Base-by-base conservation (phyloP, 2,797 vertebrate genomes). In the Oreochromis mossambicus region DNA sequence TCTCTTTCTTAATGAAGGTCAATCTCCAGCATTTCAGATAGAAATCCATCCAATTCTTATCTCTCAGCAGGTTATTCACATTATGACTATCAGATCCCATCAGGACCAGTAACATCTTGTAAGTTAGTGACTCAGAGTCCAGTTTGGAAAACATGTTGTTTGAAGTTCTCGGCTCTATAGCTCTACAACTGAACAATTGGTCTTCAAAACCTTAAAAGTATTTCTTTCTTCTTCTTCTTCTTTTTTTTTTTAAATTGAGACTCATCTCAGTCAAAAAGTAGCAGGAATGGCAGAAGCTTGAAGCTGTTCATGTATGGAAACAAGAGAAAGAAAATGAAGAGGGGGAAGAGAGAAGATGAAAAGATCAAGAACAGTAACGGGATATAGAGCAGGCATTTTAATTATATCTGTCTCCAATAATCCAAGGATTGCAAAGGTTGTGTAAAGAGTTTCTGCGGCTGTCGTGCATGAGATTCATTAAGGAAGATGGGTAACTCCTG, bases 1-100 rank as follows among this genome's bases (percentile, higher is more conserved):
- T 77, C 55, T 78, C 82, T 89, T 63, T 78, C 70, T 58, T 32
- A 63, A 56, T 8, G 88, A 81, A 89, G 87, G 66, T 41, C 5
- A 80, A 78, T 26, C 41, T 29, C 50, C 36, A 51, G 73, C 51
- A 58, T 46, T 55, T 75, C 0, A 68, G 79, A 63, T 34, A 50
- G 38, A 56, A 73, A 83, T 66, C 38, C 52, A 63, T 46, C 48
- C 7, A 32, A 55, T 63, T 52, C 63, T 77, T 21, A 21, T 61
- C 50, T 13, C 61, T 75, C 68, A 77, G 51, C 56, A 19, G 34
- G 15, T 68, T 24, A 66, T 48, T 21, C 17, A 5, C 51, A 14
- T 77, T 80, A 32, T 68, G 55, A 63, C 38, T 12, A 19, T 79
- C 12, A 66, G 43, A 78, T 73, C 12, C 24, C 29, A 48, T 50